Percentiles rank a stretch among this genome's conserved stretches.
Conservation (phyloP, 2,797 vertebrate species). For the Argentina silus region DNA sequence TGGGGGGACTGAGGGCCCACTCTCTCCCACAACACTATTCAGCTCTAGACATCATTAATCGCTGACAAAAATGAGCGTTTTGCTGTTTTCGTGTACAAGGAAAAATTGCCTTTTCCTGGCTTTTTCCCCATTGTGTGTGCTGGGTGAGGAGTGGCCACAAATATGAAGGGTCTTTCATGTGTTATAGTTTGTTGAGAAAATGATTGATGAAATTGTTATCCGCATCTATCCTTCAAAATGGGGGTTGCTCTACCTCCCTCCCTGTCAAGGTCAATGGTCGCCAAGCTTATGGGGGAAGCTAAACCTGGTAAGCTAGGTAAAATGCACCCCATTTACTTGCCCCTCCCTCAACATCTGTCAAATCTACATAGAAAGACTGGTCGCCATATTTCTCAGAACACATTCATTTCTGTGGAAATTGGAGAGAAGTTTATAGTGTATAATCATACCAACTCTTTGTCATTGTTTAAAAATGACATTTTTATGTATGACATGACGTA, state of each 20-base stretch:
- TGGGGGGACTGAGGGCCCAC: conserved; percentile 55
- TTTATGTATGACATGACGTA: not conserved
- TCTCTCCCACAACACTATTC: conserved; percentile 54
- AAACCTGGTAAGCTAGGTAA: conserved; percentile 52
- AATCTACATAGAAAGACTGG: conserved; percentile 12
- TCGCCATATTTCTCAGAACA: conserved; percentile 7
- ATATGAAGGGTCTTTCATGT: conserved; percentile 54
- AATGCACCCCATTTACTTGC: conserved; percentile 41
- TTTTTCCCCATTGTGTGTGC: conserved; percentile 23
- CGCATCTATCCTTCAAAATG: conserved; percentile 60
- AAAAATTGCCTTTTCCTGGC: conserved; percentile 32
- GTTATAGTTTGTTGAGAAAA: conserved; percentile 59
- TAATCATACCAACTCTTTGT: not conserved
- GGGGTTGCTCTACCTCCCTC: conserved; percentile 56
- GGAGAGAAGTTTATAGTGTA: not conserved
- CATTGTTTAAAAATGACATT: not conserved
- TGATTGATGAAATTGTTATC: conserved; percentile 74
- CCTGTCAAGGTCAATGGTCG: conserved; percentile 73
- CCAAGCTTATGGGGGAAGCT: conserved; percentile 55
- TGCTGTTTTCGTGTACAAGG: conserved; percentile 53
- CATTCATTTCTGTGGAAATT: not conserved
- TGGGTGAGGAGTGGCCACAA: conserved; percentile 48
- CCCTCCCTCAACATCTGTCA: conserved; percentile 42
- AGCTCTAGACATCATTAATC: conserved; percentile 69
- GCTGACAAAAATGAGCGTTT: conserved; percentile 63